Conservation (phyloP, 1,140 invertebrate genomes). For the Drosophila dunni region DNA sequence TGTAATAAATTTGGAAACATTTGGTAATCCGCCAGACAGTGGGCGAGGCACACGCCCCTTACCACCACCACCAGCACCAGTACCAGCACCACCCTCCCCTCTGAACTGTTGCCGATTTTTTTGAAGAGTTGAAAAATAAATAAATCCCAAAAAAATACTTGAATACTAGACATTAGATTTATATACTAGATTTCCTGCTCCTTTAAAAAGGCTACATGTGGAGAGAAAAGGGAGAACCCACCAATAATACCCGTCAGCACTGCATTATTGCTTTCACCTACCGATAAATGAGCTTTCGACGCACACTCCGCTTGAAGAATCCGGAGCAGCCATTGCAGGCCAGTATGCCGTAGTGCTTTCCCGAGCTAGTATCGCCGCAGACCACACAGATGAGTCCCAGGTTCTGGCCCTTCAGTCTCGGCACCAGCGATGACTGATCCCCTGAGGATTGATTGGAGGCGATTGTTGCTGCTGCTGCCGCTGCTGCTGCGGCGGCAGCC, state of each 20-base stretch:
- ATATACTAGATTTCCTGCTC: neutral
- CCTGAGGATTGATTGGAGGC: slow-evolving; percentile 41
- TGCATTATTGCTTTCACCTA: slow-evolving; percentile 85
- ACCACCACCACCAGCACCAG: neutral
- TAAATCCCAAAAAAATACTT: too few species aligned
- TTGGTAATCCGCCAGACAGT: slow-evolving; percentile 74
- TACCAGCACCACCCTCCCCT: neutral
- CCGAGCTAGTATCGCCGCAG: slow-evolving; percentile 98
- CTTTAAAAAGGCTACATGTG: neutral
- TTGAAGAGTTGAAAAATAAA: too few species aligned
- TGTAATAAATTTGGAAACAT: slow-evolving; percentile 76
- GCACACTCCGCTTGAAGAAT: slow-evolving; percentile 98
- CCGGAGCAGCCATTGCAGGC: slow-evolving; percentile 99
- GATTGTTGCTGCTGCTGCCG: slow-evolving; percentile 59
- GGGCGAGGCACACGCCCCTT: slow-evolving; percentile 51
- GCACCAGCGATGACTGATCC: slow-evolving; percentile 41
- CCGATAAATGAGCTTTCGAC: slow-evolving; percentile 99
- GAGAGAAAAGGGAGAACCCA: too few species aligned
- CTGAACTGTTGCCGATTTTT: too few species aligned
- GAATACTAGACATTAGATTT: too few species aligned
- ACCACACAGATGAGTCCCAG: slow-evolving; percentile 95
- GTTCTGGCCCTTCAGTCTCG: slow-evolving; percentile 83
- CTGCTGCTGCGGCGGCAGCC: slow-evolving; percentile 63
- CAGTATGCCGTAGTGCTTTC: slow-evolving; percentile 99
- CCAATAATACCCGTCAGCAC: too few species aligned